phyloP scores from a whole-genome alignment of 2,113 vertebrate genomes.

The Heterotilapia buettikoferi region DNA sequence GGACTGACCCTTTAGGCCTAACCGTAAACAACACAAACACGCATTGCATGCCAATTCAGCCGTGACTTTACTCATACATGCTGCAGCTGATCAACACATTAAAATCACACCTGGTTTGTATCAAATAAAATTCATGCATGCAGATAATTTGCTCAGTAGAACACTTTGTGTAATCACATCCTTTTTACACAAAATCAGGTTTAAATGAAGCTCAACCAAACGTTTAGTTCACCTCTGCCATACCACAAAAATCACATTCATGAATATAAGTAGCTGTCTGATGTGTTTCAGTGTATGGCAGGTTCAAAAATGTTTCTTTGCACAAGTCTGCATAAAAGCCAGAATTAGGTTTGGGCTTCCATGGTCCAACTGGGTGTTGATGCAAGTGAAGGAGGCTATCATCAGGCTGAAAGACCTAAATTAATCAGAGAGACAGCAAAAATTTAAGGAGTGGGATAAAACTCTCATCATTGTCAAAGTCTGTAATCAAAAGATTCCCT shows the following conservation, averaged over 20 bases:
- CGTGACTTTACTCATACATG: not conserved
- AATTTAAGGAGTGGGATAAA: not conserved
- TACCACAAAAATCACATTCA: not conserved
- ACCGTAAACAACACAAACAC: not conserved
- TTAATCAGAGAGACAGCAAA: not conserved
- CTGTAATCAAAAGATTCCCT: not conserved
- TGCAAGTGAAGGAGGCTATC: not conserved
- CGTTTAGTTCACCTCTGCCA: not conserved
- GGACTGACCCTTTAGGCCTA: not conserved
- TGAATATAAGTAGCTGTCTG: not conserved
- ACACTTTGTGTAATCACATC: not conserved
- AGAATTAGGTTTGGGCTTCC: not conserved
- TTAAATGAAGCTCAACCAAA: constrained; percentile 29
- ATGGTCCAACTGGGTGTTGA: not conserved
- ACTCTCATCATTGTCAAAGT: not conserved
- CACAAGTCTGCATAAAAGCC: not conserved
- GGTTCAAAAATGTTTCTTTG: not conserved
- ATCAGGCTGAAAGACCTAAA: not conserved
- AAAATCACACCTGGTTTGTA: constrained; percentile 1
- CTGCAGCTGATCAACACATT: not conserved
- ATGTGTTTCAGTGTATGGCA: not conserved
- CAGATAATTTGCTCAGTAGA: constrained; percentile 1
- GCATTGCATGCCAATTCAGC: not conserved
- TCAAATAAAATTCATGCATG: constrained; percentile 1
- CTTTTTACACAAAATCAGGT: constrained; percentile 1